phyloP scores from a whole-genome alignment of 2,113 vertebrate genomes.

The Mirounga angustirostris region DNA sequence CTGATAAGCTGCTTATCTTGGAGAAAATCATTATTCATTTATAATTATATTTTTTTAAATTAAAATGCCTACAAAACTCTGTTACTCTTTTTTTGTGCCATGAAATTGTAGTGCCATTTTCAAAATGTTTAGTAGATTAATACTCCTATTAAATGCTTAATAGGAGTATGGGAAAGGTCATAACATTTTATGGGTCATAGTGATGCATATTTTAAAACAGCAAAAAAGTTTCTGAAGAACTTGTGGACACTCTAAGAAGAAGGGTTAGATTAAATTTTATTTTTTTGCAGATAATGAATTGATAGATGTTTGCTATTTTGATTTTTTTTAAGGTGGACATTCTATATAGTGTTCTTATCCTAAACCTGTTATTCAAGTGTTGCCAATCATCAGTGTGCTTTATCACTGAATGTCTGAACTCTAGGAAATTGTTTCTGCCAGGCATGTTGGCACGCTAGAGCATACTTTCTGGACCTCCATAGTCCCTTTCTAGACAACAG shows the following conservation, averaged over 20 bases:
- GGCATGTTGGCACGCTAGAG: background rate
- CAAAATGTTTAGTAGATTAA: constrained; percentile 11
- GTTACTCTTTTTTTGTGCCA: background rate
- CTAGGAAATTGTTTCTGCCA: background rate
- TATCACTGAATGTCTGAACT: background rate
- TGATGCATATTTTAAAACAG: background rate
- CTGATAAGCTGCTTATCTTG: background rate
- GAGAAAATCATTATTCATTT: background rate
- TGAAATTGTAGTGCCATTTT: constrained; percentile 22
- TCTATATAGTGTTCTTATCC: background rate
- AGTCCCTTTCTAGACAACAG: background rate
- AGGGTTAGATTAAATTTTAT: background rate
- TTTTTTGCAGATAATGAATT: background rate
- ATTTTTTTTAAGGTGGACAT: background rate
- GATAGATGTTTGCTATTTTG: background rate
- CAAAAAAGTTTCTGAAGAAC: background rate
- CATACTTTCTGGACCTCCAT: background rate
- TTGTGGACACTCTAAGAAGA: background rate
- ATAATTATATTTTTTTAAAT: background rate
- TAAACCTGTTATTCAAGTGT: background rate
- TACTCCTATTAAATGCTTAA: background rate
- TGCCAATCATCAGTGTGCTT: background rate
- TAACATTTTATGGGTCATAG: background rate
- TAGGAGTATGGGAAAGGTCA: background rate
- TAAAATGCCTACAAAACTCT: constrained; percentile 10